Evolutionary conservation across 2,113 vertebrate species (phyloP).

Genomic region (Ameiurus melas): DNA sequence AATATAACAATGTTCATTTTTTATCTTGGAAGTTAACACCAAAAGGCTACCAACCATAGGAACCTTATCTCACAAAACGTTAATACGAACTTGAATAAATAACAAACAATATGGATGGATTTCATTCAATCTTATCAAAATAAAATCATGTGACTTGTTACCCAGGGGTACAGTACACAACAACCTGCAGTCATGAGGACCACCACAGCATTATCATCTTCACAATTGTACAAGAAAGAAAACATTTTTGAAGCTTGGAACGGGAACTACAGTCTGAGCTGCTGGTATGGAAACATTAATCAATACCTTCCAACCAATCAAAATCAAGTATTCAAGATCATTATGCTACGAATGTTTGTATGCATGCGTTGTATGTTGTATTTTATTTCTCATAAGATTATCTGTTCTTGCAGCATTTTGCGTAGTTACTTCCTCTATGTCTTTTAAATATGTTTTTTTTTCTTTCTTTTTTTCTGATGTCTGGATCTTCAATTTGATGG

Average conservation of each 20-base stretch:
- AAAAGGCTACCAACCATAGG: not conserved
- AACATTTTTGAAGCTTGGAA: not conserved
- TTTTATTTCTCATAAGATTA: not conserved
- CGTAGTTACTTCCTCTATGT: not conserved
- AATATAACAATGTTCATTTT: not conserved
- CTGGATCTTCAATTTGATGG: not conserved
- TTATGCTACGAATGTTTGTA: not conserved
- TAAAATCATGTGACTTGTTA: not conserved
- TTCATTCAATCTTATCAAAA: not conserved
- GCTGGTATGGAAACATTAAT: not conserved
- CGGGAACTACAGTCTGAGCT: not conserved
- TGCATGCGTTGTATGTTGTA: not conserved
- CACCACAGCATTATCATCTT: not conserved
- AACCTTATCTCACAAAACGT: not conserved
- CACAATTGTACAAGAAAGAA: not conserved
- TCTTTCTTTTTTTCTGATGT: not conserved
- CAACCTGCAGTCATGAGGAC: not conserved
- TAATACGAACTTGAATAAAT: not conserved
- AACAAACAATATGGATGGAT: not conserved
- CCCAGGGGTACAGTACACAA: not conserved
- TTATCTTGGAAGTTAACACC: not conserved
- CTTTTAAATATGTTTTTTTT: not conserved
- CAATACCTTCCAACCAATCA: not conserved
- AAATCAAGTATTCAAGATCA: not conserved
- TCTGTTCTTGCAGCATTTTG: not conserved